Evolutionary conservation across 2,797 vertebrate genomes (phyloP), one percentile per base, ranked within the genome.

Genomic region (Falco naumanni): DNA sequence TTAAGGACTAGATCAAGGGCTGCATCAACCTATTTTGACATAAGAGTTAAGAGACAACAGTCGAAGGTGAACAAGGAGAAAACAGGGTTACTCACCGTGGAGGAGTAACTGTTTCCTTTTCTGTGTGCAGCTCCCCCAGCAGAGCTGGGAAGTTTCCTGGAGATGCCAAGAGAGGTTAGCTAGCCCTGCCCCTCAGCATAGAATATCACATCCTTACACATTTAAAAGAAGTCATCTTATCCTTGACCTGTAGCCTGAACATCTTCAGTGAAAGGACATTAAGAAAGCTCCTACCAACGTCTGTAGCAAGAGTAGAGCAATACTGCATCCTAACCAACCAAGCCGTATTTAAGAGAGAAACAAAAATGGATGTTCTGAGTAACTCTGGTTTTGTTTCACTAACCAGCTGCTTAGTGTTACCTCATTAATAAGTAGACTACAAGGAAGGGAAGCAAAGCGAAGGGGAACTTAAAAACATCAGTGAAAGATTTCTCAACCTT

Each of bases 121-220:
- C 97, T 97, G 97, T 97, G 96, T 93, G 97, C 96, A 96, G 97
- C 93, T 96, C 80, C 96, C 97, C 96, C 97, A 98, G 97, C 96
- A 92, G 96, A 97, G 97, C 97, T 97, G 97, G 96, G 97, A 96
- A 96, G 94, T 97, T 97, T 84, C 97, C 97, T 98, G 96, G 97
- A 97, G 97, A 97, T 96, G 97, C 97, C 97, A 97, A 97, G 97
- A 97, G 93, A 98, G 92, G 97, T 98, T 97, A 97, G 96, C 97
- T 97, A 97, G 97, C 97, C 97, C 97, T 91, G 96, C 96, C 96
- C 96, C 96, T 97, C 97, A 95, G 78, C 85, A 87, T 28, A 93
- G 15, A 26, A 18, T 66, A 95, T 94, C 91, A 96, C 95, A 97
- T 93, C 96, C 96, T 96, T 79, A 95, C 96, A 96, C 82, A 96